phyloP scores from a whole-genome alignment of 2,888 invertebrate species.

The Pristionchus arcanus region DNA sequence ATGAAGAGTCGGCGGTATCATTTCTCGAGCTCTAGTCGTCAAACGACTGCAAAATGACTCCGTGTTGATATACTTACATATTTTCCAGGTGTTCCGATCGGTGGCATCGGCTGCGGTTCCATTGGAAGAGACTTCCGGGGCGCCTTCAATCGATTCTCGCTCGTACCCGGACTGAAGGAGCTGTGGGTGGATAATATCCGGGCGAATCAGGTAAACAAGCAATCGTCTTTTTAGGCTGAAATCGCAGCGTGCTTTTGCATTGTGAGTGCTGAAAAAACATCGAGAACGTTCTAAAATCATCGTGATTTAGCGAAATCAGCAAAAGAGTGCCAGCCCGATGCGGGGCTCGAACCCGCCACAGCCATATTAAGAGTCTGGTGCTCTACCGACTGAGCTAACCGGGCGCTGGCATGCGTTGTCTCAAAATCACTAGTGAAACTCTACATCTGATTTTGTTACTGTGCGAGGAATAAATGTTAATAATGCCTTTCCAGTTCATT shows the following conservation, averaged over 20 bases:
- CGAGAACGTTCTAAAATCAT: too few species aligned
- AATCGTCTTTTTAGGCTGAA: too few species aligned
- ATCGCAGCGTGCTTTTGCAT: too few species aligned
- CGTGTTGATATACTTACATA: too few species aligned
- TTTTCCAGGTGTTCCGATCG: slow-evolving; percentile 68
- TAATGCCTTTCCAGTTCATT: slow-evolving; percentile 86
- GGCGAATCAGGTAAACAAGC: slow-evolving; percentile 62
- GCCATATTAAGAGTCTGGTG: slow-evolving; percentile 73
- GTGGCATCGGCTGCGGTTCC: slow-evolving; percentile 85
- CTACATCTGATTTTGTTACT: background rate
- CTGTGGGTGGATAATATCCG: slow-evolving; percentile 84
- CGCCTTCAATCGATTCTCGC: slow-evolving; percentile 92
- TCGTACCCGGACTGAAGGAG: slow-evolving; percentile 91
- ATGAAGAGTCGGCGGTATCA: too few species aligned
- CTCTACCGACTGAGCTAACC: slow-evolving; percentile 70
- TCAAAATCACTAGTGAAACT: background rate
- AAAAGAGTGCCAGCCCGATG: slow-evolving; percentile 57
- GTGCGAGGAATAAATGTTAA: background rate
- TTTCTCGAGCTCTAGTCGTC: too few species aligned
- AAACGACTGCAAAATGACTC: too few species aligned
- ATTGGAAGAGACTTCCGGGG: slow-evolving; percentile 91
- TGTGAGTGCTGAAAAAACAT: too few species aligned
- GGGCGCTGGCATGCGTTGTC: slow-evolving; percentile 26
- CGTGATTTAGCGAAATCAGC: background rate
- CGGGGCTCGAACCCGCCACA: slow-evolving; percentile 63